Percentiles rank a stretch among this genome's conserved stretches.
These are phyloP conservation scores for Lasius platythorax DNA, from an alignment of 2,888 invertebrate genomes.

Conservation along the genomic window DNA sequence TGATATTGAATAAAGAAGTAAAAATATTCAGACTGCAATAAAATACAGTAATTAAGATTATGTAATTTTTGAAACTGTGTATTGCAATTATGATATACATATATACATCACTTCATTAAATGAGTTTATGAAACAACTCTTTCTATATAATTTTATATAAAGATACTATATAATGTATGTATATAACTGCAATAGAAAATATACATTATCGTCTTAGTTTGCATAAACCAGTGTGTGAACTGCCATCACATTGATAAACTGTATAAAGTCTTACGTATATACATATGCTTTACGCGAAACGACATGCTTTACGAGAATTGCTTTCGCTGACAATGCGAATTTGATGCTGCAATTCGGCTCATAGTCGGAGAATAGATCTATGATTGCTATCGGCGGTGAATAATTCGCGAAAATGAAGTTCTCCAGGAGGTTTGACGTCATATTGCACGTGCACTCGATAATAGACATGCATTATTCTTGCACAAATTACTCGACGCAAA, in stretches of 20 bases:
- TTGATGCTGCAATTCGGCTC: background rate
- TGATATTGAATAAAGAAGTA: background rate
- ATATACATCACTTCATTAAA: background rate
- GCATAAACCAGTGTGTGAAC: background rate
- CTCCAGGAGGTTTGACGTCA: background rate
- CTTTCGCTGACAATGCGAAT: background rate
- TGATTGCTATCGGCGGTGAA: background rate
- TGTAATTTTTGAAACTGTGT: background rate
- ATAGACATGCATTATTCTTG: slow-evolving; percentile 5
- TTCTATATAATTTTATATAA: background rate
- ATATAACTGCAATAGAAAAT: background rate
- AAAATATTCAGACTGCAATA: background rate
- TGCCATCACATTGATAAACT: background rate
- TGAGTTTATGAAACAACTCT: background rate
- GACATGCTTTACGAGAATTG: background rate
- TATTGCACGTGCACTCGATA: background rate
- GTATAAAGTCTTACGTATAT: background rate
- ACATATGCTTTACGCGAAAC: background rate
- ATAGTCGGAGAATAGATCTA: background rate
- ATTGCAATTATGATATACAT: background rate
- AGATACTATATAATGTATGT: background rate
- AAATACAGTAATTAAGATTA: background rate
- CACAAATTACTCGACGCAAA: background rate
- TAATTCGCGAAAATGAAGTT: background rate
- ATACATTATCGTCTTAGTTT: background rate